These are phyloP conservation scores for Aleadryas rufinucha DNA, from an alignment of 2,113 vertebrate species.

Conservation along the genomic window DNA sequence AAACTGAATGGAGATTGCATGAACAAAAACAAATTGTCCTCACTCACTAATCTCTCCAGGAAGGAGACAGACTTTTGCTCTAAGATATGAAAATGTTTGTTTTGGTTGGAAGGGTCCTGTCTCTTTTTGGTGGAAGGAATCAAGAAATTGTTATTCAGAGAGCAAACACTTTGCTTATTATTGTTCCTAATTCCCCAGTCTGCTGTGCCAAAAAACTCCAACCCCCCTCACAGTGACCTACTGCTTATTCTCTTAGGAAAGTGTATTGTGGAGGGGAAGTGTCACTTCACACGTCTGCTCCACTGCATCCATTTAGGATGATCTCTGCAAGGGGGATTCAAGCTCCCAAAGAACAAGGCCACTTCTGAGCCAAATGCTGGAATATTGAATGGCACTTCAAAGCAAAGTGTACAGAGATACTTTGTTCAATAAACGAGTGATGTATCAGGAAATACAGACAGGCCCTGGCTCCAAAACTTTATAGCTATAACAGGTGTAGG, in stretches of 20 bases:
- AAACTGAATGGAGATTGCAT: background rate
- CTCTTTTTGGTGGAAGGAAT: slow-evolving; percentile 1
- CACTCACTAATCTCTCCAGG: slow-evolving; percentile 37
- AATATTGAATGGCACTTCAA: background rate
- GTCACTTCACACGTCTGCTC: background rate
- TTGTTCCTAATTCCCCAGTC: background rate
- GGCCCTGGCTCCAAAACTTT: background rate
- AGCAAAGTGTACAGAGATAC: background rate
- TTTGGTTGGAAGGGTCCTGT: slow-evolving; percentile 20
- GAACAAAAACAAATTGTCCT: slow-evolving; percentile 28
- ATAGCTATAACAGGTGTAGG: background rate
- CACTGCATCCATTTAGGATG: background rate
- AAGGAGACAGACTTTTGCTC: slow-evolving; percentile 34
- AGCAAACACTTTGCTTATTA: slow-evolving; percentile 35
- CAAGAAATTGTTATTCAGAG: slow-evolving; percentile 23
- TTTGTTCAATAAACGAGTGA: background rate
- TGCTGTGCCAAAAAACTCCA: background rate
- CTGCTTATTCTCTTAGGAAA: background rate
- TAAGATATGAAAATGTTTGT: slow-evolving; percentile 48
- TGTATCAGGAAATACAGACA: background rate
- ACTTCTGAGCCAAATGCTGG: background rate
- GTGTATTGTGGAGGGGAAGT: background rate
- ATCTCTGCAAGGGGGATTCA: background rate
- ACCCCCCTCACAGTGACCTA: background rate
- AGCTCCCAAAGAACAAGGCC: background rate